Conservation (phyloP, 2,113 vertebrate species). For the Thomomys bottae region DNA sequence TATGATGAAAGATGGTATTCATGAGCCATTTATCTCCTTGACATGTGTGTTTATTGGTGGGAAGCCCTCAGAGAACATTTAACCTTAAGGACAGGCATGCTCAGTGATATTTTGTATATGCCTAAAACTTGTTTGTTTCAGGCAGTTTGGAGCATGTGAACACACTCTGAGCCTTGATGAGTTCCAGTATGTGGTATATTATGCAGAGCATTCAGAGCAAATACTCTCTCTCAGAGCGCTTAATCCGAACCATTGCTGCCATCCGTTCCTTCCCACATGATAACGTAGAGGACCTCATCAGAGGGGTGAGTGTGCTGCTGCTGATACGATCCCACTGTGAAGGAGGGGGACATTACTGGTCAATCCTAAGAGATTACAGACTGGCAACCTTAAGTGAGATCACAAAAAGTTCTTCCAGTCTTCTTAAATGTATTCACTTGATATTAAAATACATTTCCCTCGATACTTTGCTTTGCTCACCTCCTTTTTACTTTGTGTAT, state of each 20-base stretch:
- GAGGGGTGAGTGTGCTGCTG: constrained; percentile 86
- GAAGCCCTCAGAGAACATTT: constrained; percentile 18
- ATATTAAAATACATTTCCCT: neutral
- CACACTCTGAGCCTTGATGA: constrained; percentile 66
- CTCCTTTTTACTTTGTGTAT: neutral
- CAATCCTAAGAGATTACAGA: neutral
- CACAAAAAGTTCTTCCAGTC: neutral
- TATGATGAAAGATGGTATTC: neutral
- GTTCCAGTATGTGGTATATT: constrained; percentile 90
- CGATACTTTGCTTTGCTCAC: constrained; percentile 9
- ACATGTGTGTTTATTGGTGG: constrained; percentile 2
- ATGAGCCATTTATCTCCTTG: neutral
- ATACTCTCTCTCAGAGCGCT: constrained; percentile 95
- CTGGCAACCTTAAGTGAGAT: neutral
- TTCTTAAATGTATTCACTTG: neutral
- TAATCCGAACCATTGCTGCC: constrained; percentile 97
- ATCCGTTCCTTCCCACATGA: constrained; percentile 97
- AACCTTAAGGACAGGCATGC: neutral
- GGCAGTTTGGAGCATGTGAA: constrained; percentile 82
- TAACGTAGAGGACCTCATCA: constrained; percentile 97
- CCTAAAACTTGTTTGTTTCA: constrained; percentile 71
- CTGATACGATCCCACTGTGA: neutral
- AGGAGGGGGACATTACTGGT: neutral
- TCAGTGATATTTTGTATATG: neutral
- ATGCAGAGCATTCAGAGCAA: constrained; percentile 99